A percentile compares a stretch with the other conserved stretches of the same genome.
These are phyloP conservation scores for Rhynchophorus ferrugineus DNA, from an alignment of 1,140 invertebrate species.

Conservation along the genomic window DNA sequence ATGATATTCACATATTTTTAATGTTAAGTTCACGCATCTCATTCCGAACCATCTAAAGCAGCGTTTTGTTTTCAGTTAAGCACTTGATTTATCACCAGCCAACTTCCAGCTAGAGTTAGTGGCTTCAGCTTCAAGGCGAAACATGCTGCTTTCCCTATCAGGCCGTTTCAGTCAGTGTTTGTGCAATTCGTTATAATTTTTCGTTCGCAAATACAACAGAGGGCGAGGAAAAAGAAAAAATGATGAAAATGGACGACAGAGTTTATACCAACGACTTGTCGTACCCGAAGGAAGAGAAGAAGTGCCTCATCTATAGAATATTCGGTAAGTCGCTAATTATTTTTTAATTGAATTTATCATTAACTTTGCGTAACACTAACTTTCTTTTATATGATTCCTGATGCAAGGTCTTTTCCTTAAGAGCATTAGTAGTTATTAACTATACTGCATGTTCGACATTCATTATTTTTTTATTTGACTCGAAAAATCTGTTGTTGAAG, in stretches of 20 bases:
- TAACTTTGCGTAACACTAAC: background rate
- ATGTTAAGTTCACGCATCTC: too few relatives aligned
- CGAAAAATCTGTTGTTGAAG: too few relatives aligned
- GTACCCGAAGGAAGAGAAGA: slow-evolving; percentile 35
- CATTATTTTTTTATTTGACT: too few relatives aligned
- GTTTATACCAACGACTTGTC: slow-evolving; percentile 32
- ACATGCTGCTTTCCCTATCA: background rate
- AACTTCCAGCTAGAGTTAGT: background rate
- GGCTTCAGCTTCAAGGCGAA: background rate
- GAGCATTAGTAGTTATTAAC: too few relatives aligned
- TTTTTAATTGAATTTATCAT: background rate
- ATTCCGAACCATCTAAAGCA: too few relatives aligned
- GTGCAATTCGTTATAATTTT: background rate
- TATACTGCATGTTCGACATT: too few relatives aligned
- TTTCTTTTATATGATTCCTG: too few relatives aligned
- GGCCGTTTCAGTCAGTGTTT: background rate
- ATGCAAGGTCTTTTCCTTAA: too few relatives aligned
- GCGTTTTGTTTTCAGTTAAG: background rate
- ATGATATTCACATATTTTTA: too few relatives aligned
- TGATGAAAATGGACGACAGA: slow-evolving; percentile 30
- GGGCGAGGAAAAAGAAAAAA: too few relatives aligned
- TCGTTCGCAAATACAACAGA: background rate
- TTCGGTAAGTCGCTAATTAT: slow-evolving; percentile 31
- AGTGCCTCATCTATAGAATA: slow-evolving; percentile 37
- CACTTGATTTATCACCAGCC: background rate